phyloP scores from a whole-genome alignment of 2,888 invertebrate species.

The Nomada hirtipes region DNA sequence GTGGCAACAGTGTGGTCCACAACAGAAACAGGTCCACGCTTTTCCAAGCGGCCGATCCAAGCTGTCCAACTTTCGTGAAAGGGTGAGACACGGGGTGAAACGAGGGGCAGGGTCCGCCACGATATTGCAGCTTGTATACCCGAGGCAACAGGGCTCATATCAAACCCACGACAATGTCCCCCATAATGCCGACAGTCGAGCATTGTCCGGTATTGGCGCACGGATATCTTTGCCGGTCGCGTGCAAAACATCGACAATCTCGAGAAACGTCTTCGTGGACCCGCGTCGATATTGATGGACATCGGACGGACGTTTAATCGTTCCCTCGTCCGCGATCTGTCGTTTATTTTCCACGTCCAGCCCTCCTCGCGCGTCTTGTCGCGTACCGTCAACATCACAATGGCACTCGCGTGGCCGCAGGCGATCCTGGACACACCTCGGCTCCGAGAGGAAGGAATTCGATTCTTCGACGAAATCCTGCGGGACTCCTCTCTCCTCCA shows the following conservation, averaged over 20 bases:
- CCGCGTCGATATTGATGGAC: conserved; percentile 56
- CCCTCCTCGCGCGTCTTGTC: conserved; percentile 37
- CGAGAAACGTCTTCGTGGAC: conserved; percentile 32
- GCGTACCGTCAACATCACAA: conserved; percentile 47
- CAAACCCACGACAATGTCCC: conserved; percentile 78
- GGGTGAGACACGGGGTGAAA: conserved; percentile 9
- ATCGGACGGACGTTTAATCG: conserved; percentile 65
- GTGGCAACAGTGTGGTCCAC: not conserved
- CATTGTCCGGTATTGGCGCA: conserved; percentile 78
- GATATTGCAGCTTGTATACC: conserved; percentile 82
- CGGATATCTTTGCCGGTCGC: conserved; percentile 72
- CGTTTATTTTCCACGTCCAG: conserved; percentile 51
- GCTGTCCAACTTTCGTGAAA: not conserved
- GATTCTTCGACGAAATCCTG: conserved; percentile 12
- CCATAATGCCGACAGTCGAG: conserved; percentile 79
- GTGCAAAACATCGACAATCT: conserved; percentile 68
- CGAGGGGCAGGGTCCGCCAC: conserved; percentile 51
- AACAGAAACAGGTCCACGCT: conserved; percentile 9
- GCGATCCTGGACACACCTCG: conserved; percentile 27
- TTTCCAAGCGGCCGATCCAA: not conserved
- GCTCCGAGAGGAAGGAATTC: conserved; percentile 1
- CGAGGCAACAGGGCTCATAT: conserved; percentile 80
- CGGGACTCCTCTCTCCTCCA: not conserved
- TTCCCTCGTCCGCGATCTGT: conserved; percentile 44
- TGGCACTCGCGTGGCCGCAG: conserved; percentile 33